phyloP scores from a whole-genome alignment of 2,113 vertebrate species.

The Hyla sarda region DNA sequence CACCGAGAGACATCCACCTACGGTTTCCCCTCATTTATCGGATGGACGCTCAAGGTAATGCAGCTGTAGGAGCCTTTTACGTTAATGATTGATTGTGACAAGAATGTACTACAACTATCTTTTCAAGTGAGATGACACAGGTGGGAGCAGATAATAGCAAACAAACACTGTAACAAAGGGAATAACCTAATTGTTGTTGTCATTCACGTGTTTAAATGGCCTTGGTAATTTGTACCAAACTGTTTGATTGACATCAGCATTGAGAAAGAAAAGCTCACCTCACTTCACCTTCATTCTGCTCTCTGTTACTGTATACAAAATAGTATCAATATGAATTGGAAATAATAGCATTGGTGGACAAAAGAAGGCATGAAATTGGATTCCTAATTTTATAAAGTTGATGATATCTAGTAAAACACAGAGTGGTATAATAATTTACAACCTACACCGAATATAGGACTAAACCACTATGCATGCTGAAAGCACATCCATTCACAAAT shows the following conservation, averaged over 20 bases:
- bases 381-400: too few relatives aligned
- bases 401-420: too few relatives aligned
- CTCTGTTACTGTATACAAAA: not conserved
- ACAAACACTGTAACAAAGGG: not conserved
- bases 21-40: conserved; percentile 4
- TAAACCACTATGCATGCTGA: too few relatives aligned
- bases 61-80: not conserved
- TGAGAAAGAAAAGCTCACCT: not conserved
- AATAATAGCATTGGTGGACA: not conserved
- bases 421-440: too few relatives aligned
- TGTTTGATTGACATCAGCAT: not conserved
- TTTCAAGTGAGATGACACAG: not conserved
- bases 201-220: not conserved
- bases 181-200: conserved; percentile 2
- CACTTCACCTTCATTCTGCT: not conserved
- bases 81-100: conserved; percentile 15
- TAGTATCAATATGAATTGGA: too few relatives aligned
- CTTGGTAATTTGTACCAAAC: not conserved
- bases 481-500: too few relatives aligned
- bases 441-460: too few relatives aligned
- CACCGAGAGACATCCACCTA: not conserved
- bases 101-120: conserved; percentile 19
- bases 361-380: too few relatives aligned
- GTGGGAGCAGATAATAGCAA: not conserved
- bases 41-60: conserved; percentile 26